These are phyloP conservation scores for Chionodraco myersi DNA, from an alignment of 2,113 vertebrate species.

Conservation along the genomic window DNA sequence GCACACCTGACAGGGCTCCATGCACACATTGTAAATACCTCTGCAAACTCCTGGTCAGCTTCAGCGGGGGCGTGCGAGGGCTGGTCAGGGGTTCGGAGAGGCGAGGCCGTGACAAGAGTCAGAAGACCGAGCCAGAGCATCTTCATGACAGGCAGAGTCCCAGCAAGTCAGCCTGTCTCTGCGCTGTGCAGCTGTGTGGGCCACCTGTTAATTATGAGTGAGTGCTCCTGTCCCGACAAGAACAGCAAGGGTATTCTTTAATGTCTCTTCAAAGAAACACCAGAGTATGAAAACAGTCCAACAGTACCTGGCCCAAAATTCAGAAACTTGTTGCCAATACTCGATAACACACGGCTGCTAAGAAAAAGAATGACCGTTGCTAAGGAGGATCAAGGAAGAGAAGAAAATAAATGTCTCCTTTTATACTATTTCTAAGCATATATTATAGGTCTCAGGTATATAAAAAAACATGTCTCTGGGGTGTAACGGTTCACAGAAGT, in stretches of 20 bases:
- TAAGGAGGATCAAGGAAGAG: no score
- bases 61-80: background rate
- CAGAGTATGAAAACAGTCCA: background rate
- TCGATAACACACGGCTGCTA: no score
- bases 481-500: no score
- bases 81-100: constrained; percentile 10
- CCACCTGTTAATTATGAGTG: constrained; percentile 70
- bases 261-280: constrained; percentile 21
- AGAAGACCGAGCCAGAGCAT: constrained; percentile 59
- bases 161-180: background rate
- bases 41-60: constrained; percentile 68
- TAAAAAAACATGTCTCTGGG: no score
- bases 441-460: no score
- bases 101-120: constrained; percentile 11
- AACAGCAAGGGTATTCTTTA: constrained; percentile 31
- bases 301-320: background rate
- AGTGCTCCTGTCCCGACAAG: constrained; percentile 67
- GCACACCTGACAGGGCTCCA: background rate
- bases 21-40: constrained; percentile 57
- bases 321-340: background rate
- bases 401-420: no score
- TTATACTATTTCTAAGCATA: no score
- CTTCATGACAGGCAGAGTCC: constrained; percentile 22
- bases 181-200: constrained; percentile 12
- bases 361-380: no score